phyloP scores from a whole-genome alignment of 2,797 vertebrate genomes.

The Remorina albescens region DNA sequence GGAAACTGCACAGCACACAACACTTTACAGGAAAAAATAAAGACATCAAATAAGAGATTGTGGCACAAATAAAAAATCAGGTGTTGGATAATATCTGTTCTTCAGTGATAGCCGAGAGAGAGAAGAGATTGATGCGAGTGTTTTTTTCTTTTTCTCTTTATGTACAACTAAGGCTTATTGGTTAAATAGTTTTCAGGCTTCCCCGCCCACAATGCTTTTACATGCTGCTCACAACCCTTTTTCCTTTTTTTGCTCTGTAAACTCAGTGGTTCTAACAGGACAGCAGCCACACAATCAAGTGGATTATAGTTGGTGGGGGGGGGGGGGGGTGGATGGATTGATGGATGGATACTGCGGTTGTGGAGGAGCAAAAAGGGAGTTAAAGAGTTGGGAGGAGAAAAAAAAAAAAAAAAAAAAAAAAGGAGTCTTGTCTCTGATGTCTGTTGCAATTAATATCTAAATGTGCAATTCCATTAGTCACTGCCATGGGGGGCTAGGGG shows the following conservation, averaged over 20 bases:
- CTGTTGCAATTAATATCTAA: slow-evolving; percentile 87
- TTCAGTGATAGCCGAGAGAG: slow-evolving; percentile 90
- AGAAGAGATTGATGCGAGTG: slow-evolving; percentile 88
- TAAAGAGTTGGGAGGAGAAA: slow-evolving; percentile 24
- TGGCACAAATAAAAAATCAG: slow-evolving; percentile 93
- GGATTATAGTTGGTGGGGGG: slow-evolving; percentile 43
- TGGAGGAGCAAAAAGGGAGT: slow-evolving; percentile 39
- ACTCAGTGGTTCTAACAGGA: slow-evolving; percentile 91
- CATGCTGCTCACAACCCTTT: slow-evolving; percentile 81
- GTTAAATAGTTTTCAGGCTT: slow-evolving; percentile 95
- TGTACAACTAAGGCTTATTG: slow-evolving; percentile 99
- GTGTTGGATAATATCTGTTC: slow-evolving; percentile 92
- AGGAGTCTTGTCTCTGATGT: slow-evolving; percentile 82
- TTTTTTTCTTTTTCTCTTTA: slow-evolving; percentile 84
- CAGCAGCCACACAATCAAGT: slow-evolving; percentile 82
- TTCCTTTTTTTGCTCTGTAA: slow-evolving; percentile 87
- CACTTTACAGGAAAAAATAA: slow-evolving; percentile 70
- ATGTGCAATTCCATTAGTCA: slow-evolving; percentile 92
- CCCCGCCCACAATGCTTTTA: slow-evolving; percentile 85
- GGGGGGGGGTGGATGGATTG: slow-evolving; percentile 19
- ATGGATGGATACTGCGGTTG: slow-evolving; percentile 46
- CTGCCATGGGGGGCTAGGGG: slow-evolving; percentile 80
- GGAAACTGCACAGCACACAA: slow-evolving; percentile 86
- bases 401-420: slow-evolving; percentile 3
- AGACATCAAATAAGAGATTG: slow-evolving; percentile 74